These are phyloP conservation scores for Myotis findleyi DNA, from an alignment of 2,797 vertebrate species.

Conservation along the genomic window DNA sequence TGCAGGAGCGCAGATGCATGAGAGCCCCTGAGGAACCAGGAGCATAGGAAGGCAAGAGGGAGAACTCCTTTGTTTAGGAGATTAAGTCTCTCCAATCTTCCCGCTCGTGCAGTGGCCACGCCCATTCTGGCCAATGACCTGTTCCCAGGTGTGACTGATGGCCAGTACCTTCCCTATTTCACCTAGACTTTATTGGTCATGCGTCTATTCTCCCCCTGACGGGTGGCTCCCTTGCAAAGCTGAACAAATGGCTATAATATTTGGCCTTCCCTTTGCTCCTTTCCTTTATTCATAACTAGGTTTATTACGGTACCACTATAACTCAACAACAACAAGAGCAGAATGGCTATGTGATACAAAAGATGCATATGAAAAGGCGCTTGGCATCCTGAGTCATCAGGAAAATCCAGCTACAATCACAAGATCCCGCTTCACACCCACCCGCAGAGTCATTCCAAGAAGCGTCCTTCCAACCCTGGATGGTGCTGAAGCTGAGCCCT, in stretches of 20 bases:
- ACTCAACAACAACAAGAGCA: background rate
- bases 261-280: background rate
- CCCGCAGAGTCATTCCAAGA: background rate
- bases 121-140: background rate
- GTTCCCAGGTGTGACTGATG: background rate
- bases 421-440: background rate
- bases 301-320: background rate
- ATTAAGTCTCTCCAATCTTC: background rate
- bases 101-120: too few relatives aligned
- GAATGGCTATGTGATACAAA: background rate
- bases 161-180: background rate
- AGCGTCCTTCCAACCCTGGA: background rate
- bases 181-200: background rate
- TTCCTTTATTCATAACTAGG: background rate
- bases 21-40: background rate
- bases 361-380: background rate
- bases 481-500: background rate
- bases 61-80: background rate
- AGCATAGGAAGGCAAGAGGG: background rate
- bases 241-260: background rate
- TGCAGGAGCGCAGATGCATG: background rate
- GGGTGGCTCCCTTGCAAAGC: background rate
- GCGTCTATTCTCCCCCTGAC: background rate
- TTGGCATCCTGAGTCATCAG: background rate
- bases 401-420: background rate